These are phyloP conservation scores for Candidula unifasciata DNA, from an alignment of 2,888 invertebrate species.

Conservation along the genomic window DNA sequence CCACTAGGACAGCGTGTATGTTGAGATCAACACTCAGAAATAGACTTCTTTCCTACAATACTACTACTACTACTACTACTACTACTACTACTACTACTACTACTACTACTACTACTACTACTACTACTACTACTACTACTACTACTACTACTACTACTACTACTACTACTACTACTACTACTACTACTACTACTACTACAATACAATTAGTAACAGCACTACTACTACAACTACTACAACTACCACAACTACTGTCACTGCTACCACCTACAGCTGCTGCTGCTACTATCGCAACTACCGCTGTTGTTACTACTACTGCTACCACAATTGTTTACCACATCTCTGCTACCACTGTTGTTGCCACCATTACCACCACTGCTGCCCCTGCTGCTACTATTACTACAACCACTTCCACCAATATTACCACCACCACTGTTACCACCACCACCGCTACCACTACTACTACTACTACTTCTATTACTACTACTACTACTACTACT, in stretches of 20 bases:
- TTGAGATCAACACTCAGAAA: not conserved
- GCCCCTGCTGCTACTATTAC: not conserved
- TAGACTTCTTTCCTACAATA: not conserved
- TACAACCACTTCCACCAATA: not conserved
- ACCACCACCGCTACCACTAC: slow-evolving; percentile 25
- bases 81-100: not conserved
- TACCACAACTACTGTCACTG: slow-evolving; percentile 14
- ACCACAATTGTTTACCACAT: slow-evolving; percentile 15
- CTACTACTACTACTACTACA: slow-evolving; percentile 20
- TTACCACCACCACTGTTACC: slow-evolving; percentile 15
- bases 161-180: slow-evolving; percentile 4
- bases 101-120: not conserved
- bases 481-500: slow-evolving; percentile 39
- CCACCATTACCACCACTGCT: slow-evolving; percentile 14
- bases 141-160: slow-evolving; percentile 16
- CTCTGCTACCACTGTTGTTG: slow-evolving; percentile 22
- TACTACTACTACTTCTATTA: slow-evolving; percentile 31
- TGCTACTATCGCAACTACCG: slow-evolving; percentile 20
- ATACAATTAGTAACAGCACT: not conserved
- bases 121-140: not conserved
- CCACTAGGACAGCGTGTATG: not conserved
- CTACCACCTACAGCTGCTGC: slow-evolving; percentile 21
- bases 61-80: not conserved
- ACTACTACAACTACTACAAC: slow-evolving; percentile 6
- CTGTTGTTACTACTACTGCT: slow-evolving; percentile 32